Conservation (phyloP, 2,113 vertebrate genomes). For the Rana temporaria region DNA sequence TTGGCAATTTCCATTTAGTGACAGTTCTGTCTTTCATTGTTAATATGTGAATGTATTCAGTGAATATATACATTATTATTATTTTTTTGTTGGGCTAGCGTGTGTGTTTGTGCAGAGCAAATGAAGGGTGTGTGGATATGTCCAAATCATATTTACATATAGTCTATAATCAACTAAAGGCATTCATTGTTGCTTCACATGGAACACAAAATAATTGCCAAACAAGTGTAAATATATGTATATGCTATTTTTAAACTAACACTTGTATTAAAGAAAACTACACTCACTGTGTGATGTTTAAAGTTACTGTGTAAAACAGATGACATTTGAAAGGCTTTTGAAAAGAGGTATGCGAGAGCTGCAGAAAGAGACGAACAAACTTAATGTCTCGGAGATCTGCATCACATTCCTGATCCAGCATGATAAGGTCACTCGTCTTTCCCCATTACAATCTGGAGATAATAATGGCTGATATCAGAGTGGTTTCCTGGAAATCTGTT, state of each 20-base stretch:
- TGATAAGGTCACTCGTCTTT: too few relatives aligned
- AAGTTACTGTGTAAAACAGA: conserved; percentile 46
- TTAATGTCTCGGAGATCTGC: too few relatives aligned
- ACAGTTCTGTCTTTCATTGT: conserved; percentile 62
- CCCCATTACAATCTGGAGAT: too few relatives aligned
- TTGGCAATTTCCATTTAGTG: conserved; percentile 57
- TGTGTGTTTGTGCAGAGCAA: conserved; percentile 2
- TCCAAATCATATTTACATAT: conserved; percentile 26
- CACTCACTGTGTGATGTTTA: conserved; percentile 47
- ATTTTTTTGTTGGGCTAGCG: conserved; percentile 20
- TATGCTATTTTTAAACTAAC: conserved; percentile 52
- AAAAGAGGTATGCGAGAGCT: background rate
- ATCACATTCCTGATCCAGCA: too few relatives aligned
- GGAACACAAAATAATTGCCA: background rate
- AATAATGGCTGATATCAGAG: too few relatives aligned
- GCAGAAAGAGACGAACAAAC: too few relatives aligned
- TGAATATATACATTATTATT: conserved; percentile 59
- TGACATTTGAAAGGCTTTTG: background rate
- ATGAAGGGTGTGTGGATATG: conserved; percentile 23
- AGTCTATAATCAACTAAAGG: conserved; percentile 10
- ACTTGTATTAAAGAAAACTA: conserved; percentile 53
- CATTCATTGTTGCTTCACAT: conserved; percentile 6
- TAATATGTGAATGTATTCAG: conserved; percentile 65
- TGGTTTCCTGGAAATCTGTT: too few relatives aligned
- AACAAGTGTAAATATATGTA: conserved; percentile 43